Conservation (phyloP, 2,113 vertebrate species). For the Naja naja region DNA sequence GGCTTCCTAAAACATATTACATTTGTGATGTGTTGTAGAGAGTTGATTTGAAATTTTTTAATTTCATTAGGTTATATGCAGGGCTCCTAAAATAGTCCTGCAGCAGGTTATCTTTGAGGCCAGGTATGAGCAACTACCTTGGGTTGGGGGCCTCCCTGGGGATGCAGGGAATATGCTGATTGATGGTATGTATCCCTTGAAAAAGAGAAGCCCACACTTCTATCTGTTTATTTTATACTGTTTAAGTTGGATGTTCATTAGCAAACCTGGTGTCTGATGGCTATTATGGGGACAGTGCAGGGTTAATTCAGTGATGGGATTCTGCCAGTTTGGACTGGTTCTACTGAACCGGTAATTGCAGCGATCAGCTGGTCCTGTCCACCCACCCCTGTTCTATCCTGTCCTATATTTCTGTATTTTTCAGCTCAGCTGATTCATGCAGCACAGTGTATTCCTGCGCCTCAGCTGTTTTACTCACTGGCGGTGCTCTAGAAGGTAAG, state of each 20-base stretch:
- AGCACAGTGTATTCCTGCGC: too few species aligned
- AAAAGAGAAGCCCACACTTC: neutral
- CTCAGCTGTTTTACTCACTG: too few species aligned
- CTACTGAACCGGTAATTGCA: too few species aligned
- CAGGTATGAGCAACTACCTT: neutral
- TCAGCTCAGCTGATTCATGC: too few species aligned
- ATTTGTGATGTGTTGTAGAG: neutral
- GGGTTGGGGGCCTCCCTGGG: neutral
- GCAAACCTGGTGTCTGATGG: neutral
- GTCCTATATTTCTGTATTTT: too few species aligned
- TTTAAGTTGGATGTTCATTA: neutral
- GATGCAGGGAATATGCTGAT: neutral
- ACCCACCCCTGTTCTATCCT: too few species aligned
- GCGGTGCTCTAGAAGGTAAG: too few species aligned
- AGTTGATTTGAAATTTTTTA: neutral
- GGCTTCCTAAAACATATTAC: neutral
- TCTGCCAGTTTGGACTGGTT: too few species aligned
- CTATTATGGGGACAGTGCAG: neutral
- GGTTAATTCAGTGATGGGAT: too few species aligned
- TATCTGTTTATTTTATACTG: neutral
- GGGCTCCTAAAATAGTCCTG: neutral
- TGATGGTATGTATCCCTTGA: neutral
- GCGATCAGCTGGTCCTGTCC: too few species aligned
- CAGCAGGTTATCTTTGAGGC: neutral
- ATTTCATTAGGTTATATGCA: neutral